Percentiles rank a stretch among this genome's conserved stretches.
These are phyloP conservation scores for Hydrotaea cyrtoneurina DNA, from an alignment of 2,888 invertebrate species.

Conservation along the genomic window DNA sequence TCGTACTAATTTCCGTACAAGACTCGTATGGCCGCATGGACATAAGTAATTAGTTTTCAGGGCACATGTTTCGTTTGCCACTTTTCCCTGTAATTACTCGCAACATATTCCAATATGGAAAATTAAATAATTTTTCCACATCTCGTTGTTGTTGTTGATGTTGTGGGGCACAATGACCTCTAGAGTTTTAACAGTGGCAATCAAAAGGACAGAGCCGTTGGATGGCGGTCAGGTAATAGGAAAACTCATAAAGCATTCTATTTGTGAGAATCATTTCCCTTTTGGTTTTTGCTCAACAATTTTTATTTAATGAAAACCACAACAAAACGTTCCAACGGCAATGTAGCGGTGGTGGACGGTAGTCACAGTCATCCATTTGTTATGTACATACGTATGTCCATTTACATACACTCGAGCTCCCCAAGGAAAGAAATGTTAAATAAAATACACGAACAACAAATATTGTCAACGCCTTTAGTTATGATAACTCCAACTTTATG, in stretches of 20 bases:
- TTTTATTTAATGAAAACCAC: conserved; percentile 32
- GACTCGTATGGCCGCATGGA: too few species aligned
- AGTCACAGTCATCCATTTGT: background rate
- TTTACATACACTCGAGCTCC: background rate
- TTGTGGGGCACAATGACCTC: conserved; percentile 19
- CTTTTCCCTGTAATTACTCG: too few species aligned
- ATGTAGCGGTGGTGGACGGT: background rate
- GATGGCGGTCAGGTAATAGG: background rate
- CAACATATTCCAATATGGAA: too few species aligned
- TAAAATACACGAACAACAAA: conserved; percentile 45
- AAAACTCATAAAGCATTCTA: conserved; percentile 12
- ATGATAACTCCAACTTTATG: conserved; percentile 57
- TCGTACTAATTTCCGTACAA: too few species aligned
- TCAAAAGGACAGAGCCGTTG: background rate
- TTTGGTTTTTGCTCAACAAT: background rate
- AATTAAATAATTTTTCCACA: too few species aligned
- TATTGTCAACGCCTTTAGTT: conserved; percentile 65
- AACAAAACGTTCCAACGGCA: conserved; percentile 13
- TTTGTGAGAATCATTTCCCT: conserved; percentile 22
- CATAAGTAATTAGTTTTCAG: too few species aligned
- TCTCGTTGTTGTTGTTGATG: too few species aligned
- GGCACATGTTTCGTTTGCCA: too few species aligned
- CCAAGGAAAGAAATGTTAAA: conserved; percentile 9
- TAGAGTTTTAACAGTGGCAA: background rate
- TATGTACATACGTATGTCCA: background rate